Evolutionary conservation across 2,113 vertebrate genomes (phyloP), one percentile per base, ranked within the genome.

Genomic region (Coregonus clupeaformis): DNA sequence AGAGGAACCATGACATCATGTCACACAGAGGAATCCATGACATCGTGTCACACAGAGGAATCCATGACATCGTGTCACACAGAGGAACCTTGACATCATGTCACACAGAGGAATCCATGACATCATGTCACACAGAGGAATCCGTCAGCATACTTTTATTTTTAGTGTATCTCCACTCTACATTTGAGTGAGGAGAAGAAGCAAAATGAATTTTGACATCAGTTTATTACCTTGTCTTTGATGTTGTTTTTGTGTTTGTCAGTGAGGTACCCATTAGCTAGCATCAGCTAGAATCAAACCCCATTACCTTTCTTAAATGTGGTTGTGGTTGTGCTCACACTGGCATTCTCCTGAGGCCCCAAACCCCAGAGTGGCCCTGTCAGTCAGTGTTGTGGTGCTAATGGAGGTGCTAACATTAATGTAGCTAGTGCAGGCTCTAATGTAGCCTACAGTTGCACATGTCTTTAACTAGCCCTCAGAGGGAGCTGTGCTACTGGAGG

Each of bases 291-390:
- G 82, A 77, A 79, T 76, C 79, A 78, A 79, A 77, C 83, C 59
- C 59, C 20, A 76, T 72, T 77, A 78, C 75, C 80, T 73, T 82
- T 80, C 79, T 18, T 75, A 11, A 71, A 74, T 79, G 65, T 74
- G 71, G 76, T 83, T 79, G 65, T 74, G 71, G 76, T 83, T 68
- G 16, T 27, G 68, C 78, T 86, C 81, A 68, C 72, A 78, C 81
- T 86, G 86, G 86, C 85, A 83, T 77, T 81, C 79, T 81, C 77
- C 71, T 30, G 71, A 82, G 80, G 85, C 74, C 72, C 13, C 79
- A 80, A 90, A 85, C 88, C 88, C 88, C 71, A 77, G 70, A 20
- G 87, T 89, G 86, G 57, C 78, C 79, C 81, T 80, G 78, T 74
- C 86, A 88, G 87, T 86, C 81, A 79, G 73, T 32, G 30, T 16